Base-by-base conservation (phyloP, 2,888 invertebrate species). In the Xiphydria camelus region DNA sequence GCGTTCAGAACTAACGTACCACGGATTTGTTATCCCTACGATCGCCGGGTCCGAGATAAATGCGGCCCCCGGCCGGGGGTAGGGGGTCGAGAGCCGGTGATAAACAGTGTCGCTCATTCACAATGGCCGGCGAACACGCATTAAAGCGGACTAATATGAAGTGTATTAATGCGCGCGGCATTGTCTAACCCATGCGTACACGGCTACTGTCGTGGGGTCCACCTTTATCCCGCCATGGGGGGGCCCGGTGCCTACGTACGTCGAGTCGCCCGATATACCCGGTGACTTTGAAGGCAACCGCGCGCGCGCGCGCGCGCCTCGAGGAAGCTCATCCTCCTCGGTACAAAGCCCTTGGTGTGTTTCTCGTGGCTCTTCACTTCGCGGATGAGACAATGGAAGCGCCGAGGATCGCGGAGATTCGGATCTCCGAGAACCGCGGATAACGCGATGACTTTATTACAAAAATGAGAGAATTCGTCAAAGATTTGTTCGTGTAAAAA, bases 71-170 rank as follows among this genome's bases (percentile, higher is more conserved):
- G 57, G 61, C 43, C 50, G 54, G 53, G 58, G 62, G 57, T 55
- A 29, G 45, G 42, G 50, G 47, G 58, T 36, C 62, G 72, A 70
- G 71, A 70, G 69, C 64, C 73, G 68, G 73, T 75, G 74, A 75
- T 75, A 74, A 75, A 75, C 75, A 74, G 75, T 75, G 75, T 73
- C 75, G 75, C 73, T 75, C 74, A 72, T 73, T 73, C 73, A 74
- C 74, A 75, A 75, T 73, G 70, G 70, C 68, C 70, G 57, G 64
- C 57, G 66, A 73, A 75, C 75, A 74, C 67, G 74, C 73, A 72
- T 75, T 75, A 75, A 73, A 73, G 63, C 67, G 53, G 68, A 64
- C 74, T 75, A 75, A 75, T 75, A 74, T 73, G 75, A 75, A 75
- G 75, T 73, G 74, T 74, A 75, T 75, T 75, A 75, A 75, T 75